Conservation (phyloP, 2,797 vertebrate species). For the Amblyraja radiata region DNA sequence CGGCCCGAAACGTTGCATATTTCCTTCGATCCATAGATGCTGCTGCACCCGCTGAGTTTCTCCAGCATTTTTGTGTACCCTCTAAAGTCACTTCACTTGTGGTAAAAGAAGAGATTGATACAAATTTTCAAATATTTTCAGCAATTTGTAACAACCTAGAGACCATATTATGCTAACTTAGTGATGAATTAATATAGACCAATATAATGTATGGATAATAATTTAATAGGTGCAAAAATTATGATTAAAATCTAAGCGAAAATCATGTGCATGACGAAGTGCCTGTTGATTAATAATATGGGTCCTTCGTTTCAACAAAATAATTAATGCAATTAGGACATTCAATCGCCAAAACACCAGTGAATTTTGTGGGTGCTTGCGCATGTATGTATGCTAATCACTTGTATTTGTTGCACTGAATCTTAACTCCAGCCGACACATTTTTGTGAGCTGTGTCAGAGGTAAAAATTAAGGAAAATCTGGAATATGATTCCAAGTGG, state of each 20-base stretch:
- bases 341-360: not conserved
- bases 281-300: not conserved
- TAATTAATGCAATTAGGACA: not conserved
- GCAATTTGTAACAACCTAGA: not conserved
- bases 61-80: too few species aligned
- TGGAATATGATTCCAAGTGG: too few species aligned
- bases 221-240: not conserved
- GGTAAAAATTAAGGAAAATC: too few species aligned
- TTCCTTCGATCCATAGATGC: too few species aligned
- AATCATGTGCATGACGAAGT: not conserved
- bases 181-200: not conserved
- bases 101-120: not conserved
- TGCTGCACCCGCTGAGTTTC: too few species aligned
- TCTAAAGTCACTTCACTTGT: not conserved
- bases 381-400: too few species aligned
- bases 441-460: too few species aligned
- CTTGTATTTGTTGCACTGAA: too few species aligned
- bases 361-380: too few species aligned
- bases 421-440: too few species aligned
- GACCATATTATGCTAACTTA: not conserved
- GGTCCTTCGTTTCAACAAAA: not conserved
- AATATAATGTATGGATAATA: not conserved
- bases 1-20: too few species aligned
- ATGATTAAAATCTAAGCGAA: not conserved
- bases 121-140: not conserved